A percentile compares a stretch with the other conserved stretches of the same genome.
Evolutionary conservation across 2,888 invertebrate genomes (phyloP).

Genomic region (Criorhina ranunculi): DNA sequence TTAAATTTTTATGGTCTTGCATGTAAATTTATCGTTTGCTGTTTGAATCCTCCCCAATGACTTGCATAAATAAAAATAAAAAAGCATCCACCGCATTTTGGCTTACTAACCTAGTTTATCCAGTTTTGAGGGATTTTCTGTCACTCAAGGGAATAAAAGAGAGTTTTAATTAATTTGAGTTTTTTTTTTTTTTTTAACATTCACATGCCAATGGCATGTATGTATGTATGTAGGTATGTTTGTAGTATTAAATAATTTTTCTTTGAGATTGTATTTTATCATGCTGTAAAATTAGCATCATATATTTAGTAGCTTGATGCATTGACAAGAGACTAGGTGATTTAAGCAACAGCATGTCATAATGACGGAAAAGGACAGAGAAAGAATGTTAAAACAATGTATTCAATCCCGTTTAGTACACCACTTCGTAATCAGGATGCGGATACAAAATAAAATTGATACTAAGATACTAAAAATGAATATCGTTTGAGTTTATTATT

Average conservation of each 20-base stretch:
- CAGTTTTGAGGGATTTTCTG: slow-evolving; percentile 24
- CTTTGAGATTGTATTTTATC: not conserved
- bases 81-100: slow-evolving; percentile 1
- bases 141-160: slow-evolving; percentile 48
- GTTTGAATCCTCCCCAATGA: slow-evolving; percentile 21
- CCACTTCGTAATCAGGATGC: too few relatives aligned
- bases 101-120: slow-evolving; percentile 49
- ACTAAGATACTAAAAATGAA: too few relatives aligned
- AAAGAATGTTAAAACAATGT: not conserved
- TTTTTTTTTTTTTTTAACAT: slow-evolving; percentile 16
- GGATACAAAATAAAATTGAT: too few relatives aligned
- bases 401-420: too few relatives aligned
- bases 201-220: not conserved
- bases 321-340: too few relatives aligned
- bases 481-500: too few relatives aligned
- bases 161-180: slow-evolving; percentile 52
- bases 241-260: not conserved
- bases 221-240: not conserved
- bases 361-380: not conserved
- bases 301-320: not conserved
- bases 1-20: not conserved
- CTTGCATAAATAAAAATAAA: slow-evolving; percentile 19
- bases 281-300: not conserved
- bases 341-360: too few relatives aligned
- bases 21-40: not conserved